A percentile compares a stretch with the other conserved stretches of the same genome.
Evolutionary conservation across 2,113 vertebrate species (phyloP).

Genomic region (Scatophagus argus): DNA sequence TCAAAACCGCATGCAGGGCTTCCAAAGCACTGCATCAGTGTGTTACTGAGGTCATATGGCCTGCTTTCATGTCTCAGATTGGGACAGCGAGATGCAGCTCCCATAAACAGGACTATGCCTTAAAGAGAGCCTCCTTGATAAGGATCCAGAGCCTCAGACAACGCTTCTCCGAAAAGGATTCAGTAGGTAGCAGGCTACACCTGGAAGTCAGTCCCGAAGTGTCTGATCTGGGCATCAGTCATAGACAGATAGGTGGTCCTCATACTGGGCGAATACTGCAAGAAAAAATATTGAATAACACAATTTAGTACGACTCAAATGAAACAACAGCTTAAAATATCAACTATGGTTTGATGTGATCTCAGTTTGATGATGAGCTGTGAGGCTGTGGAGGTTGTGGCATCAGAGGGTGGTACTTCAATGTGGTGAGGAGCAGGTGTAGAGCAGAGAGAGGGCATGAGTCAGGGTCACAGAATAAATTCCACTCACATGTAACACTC

Average conservation of each 20-base stretch:
- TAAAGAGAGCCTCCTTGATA: constrained; percentile 39
- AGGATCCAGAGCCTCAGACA: constrained; percentile 40
- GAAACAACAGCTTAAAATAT: not conserved
- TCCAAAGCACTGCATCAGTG: constrained; percentile 34
- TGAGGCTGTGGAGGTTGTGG: constrained; percentile 16
- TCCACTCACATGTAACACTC: constrained; percentile 62
- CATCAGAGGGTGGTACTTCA: not conserved
- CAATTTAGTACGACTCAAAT: constrained; percentile 30
- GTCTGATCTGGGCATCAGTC: constrained; percentile 89
- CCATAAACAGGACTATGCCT: constrained; percentile 57
- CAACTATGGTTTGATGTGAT: constrained; percentile 3
- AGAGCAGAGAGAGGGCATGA: constrained; percentile 9
- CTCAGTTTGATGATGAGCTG: constrained; percentile 14
- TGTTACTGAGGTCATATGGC: constrained; percentile 53
- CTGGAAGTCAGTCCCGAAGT: constrained; percentile 86
- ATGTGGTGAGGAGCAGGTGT: not conserved
- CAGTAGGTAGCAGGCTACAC: constrained; percentile 77
- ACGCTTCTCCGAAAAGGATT: constrained; percentile 39
- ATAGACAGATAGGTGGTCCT: constrained; percentile 93
- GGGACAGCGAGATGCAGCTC: constrained; percentile 31
- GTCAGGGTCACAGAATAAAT: constrained; percentile 26
- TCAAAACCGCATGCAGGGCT: constrained; percentile 49
- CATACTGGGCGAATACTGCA: constrained; percentile 97
- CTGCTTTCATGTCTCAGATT: constrained; percentile 55
- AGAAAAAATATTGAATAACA: constrained; percentile 38